Evolutionary conservation across 2,888 invertebrate species (phyloP), one percentile per base, ranked within the genome.

Genomic region (Seira ritae): DNA sequence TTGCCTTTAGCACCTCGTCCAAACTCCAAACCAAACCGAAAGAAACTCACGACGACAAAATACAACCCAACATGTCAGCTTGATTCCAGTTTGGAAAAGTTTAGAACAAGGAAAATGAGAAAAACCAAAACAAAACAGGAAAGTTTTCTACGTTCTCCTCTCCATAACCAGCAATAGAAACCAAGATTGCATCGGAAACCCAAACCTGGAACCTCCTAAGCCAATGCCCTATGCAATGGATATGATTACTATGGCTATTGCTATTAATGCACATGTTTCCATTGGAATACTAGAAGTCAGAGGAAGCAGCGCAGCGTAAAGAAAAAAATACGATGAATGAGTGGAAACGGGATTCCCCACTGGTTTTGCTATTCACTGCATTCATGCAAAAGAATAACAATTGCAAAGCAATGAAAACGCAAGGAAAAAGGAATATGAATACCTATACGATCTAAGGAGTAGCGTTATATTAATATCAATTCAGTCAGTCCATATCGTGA

Each of bases 291-390:
- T n/a, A n/a, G n/a, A n/a, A n/a, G n/a, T n/a, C n/a, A n/a, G n/a
- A 6, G 20, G 3, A 24, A 67, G 67, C 67, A 24, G 66, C n/a
- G 17, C 67, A 67, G 17, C 67, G 12, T 19, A 20, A 17, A 69
- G 69, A 1, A 42, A 19, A 42, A 37, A 4, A 22, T 46, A 55
- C n/a, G n/a, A 12, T 31, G 3, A 10, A 60, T 12, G 22, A 22
- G 17, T 72, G 72, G 73, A 73, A 73, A 12, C 37, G 74, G 74
- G 74, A 74, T 65, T 74, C 74, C 74, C 74, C 74, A 74, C 46
- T 65, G 66, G 55, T 70, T 42, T 70, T 37, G 69, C 4, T 67
- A 67, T 67, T 31, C 31, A 22, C 20, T 8, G 1, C 23, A 31
- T 67, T 17, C 68, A 68, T 68, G 37, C 68, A 31, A 31, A 31